Base-by-base conservation (phyloP, 2,888 invertebrate genomes). In the Leucophora obtusa region DNA sequence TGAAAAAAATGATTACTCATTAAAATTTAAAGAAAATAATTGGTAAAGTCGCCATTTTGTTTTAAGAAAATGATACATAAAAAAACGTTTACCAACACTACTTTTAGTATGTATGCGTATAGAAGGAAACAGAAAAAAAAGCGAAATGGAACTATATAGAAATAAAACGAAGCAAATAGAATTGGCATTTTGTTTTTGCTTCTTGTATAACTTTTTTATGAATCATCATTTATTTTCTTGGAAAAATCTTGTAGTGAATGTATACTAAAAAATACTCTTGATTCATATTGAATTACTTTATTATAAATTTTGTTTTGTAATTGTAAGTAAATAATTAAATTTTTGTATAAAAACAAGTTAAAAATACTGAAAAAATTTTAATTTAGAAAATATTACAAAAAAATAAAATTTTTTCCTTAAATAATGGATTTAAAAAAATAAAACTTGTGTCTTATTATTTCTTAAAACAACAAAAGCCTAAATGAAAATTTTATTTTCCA, bases 271-370 rank as follows among this genome's bases (percentile, higher is more conserved):
- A 51, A 35, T 17, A 72, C 75, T 71, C 59, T 65, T 86, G 87
- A 86, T 88, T 88, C 87, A 88, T 83, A 88, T 88, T 88, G 87
- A 88, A 87, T 88, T 83, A 53, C 66, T 35, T 60, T 60, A 54
- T 58, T 81, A 58, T 80, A 80, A 21, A 59, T 50, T 74, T 68
- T 73, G 54, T 69, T 72, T 47, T 65, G 56, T 71, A 68, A 65
- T 70, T 58, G 6, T 81, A 81, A 81, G 81, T 9, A 47, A 69
- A 15, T 74, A 70, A 65, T 58, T 65, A 62, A 69, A 33, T 70
- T 77, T 81, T 53, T 77, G 73, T 77, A 51, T 53, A 81, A 71
- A 76, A 38, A 3, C 7, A 28, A 33, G 60, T 21, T 51, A n/a
- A n/a, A n/a, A n/a, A n/a, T n/a, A n/a, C n/a, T 65, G 28, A 63